Percentiles rank a stretch among this genome's conserved stretches.
Evolutionary conservation across 2,888 invertebrate genomes (phyloP).

Genomic region (Anagyrus pseudococci): DNA sequence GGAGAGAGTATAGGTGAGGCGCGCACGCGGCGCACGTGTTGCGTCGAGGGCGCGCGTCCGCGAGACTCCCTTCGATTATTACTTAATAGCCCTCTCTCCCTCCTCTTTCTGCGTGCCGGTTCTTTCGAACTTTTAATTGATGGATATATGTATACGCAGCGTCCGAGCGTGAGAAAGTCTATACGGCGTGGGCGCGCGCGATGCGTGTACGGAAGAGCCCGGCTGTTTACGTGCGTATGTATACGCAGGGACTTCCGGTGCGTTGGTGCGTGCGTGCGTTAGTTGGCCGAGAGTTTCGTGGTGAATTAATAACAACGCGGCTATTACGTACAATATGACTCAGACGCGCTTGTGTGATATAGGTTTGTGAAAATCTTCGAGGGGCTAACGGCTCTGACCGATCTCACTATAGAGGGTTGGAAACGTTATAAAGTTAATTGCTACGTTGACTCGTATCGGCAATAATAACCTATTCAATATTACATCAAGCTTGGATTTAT

Average conservation of each 20-base stretch:
- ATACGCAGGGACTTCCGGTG: constrained; percentile 5
- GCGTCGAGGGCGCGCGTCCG: too few species aligned
- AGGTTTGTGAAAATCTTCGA: not conserved
- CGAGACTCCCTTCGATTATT: constrained; percentile 29
- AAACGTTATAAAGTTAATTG: too few species aligned
- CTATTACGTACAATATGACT: not conserved
- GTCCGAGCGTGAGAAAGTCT: constrained; percentile 31
- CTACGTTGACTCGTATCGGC: too few species aligned
- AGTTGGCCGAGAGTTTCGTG: not conserved
- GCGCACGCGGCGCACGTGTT: constrained; percentile 43
- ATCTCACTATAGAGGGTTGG: too few species aligned
- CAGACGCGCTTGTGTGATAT: not conserved
- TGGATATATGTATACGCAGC: not conserved
- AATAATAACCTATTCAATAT: too few species aligned
- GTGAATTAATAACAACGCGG: not conserved
- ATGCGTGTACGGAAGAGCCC: not conserved
- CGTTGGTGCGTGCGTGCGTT: not conserved
- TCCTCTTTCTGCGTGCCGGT: constrained; percentile 4
- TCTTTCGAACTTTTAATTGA: constrained; percentile 31
- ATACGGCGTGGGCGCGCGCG: constrained; percentile 1
- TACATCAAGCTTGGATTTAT: too few species aligned
- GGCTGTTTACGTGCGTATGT: not conserved
- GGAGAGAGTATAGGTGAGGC: not conserved
- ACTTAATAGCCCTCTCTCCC: constrained; percentile 6
- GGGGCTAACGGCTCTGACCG: too few species aligned